A percentile compares a stretch with the other conserved stretches of the same genome.
These are phyloP conservation scores for Sphaeridia pumilis DNA, from an alignment of 2,888 invertebrate species.

Conservation along the genomic window DNA sequence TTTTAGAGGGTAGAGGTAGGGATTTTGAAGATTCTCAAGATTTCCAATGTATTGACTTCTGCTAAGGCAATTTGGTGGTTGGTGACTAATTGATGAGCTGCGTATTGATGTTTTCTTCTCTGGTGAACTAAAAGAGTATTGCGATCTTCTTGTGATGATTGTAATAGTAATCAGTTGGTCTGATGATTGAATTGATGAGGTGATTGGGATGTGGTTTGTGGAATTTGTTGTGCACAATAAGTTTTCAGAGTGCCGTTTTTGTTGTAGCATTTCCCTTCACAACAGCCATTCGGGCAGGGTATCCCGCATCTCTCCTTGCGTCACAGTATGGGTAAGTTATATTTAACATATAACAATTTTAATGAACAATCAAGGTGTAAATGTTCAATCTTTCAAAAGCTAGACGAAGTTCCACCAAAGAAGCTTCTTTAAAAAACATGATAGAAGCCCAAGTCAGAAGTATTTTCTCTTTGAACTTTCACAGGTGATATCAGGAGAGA, in stretches of 20 bases:
- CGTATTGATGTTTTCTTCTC: no score
- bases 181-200: not conserved
- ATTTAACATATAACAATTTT: conserved; percentile 11
- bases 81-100: not conserved
- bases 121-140: not conserved
- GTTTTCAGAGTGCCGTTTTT: conserved; percentile 34
- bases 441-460: no score
- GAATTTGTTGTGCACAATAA: conserved; percentile 11
- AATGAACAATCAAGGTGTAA: conserved; percentile 3
- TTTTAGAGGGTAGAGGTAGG: no score
- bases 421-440: not conserved
- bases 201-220: conserved; percentile 11
- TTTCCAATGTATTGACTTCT: no score
- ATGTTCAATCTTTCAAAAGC: not conserved
- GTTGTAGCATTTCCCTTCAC: conserved; percentile 54
- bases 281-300: conserved; percentile 65
- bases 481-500: no score
- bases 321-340: conserved; percentile 73
- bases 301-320: conserved; percentile 56
- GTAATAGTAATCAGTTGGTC: no score
- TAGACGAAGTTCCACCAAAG: not conserved
- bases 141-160: not conserved
- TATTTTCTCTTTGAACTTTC: no score
- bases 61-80: no score
- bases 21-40: no score